Evolutionary conservation across 2,797 vertebrate species (phyloP).

Genomic region (Thalassophryne amazonica): DNA sequence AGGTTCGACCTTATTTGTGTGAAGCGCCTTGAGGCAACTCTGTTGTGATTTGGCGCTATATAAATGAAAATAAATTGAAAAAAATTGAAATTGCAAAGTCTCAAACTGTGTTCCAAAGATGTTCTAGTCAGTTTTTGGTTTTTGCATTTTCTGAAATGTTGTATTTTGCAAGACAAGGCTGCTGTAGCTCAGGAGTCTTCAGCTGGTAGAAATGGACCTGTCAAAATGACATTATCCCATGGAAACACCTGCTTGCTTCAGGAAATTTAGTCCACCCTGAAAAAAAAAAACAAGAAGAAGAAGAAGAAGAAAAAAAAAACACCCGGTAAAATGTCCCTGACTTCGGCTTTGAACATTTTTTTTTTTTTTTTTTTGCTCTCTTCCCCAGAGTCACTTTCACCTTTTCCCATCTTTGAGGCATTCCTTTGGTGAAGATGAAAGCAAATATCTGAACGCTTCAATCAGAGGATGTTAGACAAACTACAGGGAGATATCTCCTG

Average conservation of each 20-base stretch:
- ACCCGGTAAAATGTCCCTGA: slow-evolving; percentile 10
- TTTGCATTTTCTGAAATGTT: no score
- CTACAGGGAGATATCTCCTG: slow-evolving; percentile 25
- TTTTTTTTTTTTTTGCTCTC: not conserved
- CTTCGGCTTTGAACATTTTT: slow-evolving; percentile 51
- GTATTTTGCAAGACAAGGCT: no score
- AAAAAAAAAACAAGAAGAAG: no score
- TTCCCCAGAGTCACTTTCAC: slow-evolving; percentile 31
- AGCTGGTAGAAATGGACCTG: slow-evolving; percentile 13
- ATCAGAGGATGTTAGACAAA: slow-evolving; percentile 27
- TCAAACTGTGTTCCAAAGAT: no score
- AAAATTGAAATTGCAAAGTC: no score
- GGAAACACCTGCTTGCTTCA: slow-evolving; percentile 35
- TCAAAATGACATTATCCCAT: slow-evolving; percentile 32
- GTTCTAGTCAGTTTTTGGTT: no score
- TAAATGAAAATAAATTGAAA: no score
- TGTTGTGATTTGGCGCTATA: no score
- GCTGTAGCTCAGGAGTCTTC: slow-evolving; percentile 7
- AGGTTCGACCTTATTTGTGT: no score
- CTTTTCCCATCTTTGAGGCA: slow-evolving; percentile 45
- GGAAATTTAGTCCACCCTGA: slow-evolving; percentile 31
- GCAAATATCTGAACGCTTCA: slow-evolving; percentile 48
- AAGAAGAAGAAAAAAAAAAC: not conserved
- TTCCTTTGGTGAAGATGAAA: slow-evolving; percentile 63
- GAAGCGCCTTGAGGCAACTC: no score